These are phyloP conservation scores for Zonitis immaculata DNA, from an alignment of 2,888 invertebrate species.

Conservation along the genomic window DNA sequence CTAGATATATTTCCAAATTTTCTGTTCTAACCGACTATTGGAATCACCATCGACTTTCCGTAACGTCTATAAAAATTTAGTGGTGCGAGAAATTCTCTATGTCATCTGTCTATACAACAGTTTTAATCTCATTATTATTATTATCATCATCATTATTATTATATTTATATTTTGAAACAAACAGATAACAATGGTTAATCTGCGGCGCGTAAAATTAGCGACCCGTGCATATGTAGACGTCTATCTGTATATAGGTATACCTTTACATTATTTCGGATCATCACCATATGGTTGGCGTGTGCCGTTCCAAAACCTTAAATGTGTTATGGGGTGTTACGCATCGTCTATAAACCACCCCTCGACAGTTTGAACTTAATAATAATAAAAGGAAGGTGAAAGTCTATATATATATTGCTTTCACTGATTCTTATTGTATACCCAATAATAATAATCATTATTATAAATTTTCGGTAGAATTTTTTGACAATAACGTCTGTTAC, in stretches of 20 bases:
- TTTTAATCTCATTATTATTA: background rate
- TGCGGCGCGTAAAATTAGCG: conserved; percentile 18
- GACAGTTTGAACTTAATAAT: background rate
- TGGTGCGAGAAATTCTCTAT: background rate
- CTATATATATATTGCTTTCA: background rate
- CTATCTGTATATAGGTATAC: background rate
- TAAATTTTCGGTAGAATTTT: background rate
- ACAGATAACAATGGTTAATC: conserved; percentile 5
- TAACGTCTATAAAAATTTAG: background rate
- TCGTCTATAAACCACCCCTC: conserved; percentile 6
- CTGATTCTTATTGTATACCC: background rate
- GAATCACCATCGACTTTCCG: background rate
- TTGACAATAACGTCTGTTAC: no score
- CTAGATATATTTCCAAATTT: no score
- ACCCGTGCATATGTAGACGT: background rate
- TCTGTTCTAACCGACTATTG: background rate
- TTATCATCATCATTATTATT: background rate
- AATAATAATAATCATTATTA: background rate
- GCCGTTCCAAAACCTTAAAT: conserved; percentile 20
- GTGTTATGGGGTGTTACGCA: conserved; percentile 21
- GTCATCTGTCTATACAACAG: background rate
- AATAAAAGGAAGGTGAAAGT: background rate
- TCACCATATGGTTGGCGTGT: conserved; percentile 31
- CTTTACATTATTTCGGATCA: no score
- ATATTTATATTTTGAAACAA: background rate